Percentiles rank a stretch among this genome's conserved stretches.
phyloP scores from a whole-genome alignment of 2,113 vertebrate genomes.

The Murina feae region DNA sequence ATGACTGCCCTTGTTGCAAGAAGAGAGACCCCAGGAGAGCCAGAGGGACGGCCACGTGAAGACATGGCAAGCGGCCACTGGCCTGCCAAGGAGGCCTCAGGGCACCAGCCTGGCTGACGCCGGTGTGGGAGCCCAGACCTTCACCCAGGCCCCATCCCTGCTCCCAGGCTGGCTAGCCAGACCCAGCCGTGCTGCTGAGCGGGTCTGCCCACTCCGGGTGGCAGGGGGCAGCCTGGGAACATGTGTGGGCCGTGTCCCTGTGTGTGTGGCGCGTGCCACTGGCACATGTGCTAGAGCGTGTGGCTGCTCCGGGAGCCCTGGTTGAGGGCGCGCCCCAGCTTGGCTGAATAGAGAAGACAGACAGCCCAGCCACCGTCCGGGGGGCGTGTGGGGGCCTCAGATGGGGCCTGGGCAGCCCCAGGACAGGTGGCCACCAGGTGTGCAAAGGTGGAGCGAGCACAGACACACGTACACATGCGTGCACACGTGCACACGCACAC shows the following conservation, averaged over 20 bases:
- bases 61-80: not conserved
- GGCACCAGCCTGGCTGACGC: not conserved
- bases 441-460: not conserved
- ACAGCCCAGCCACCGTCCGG: not conserved
- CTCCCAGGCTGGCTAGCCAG: too few relatives aligned
- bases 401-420: not conserved
- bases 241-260: not conserved
- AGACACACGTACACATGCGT: rapidly evolving
- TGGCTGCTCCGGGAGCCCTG: not conserved
- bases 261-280: rapidly evolving
- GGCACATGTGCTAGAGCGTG: not conserved
- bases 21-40: not conserved
- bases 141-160: not conserved
- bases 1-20: not conserved
- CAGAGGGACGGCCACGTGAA: rapidly evolving
- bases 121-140: not conserved
- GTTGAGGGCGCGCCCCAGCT: not conserved
- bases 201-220: rapidly evolving
- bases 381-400: not conserved
- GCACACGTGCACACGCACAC: rapidly evolving
- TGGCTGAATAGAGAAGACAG: rapidly evolving
- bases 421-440: too few relatives aligned
- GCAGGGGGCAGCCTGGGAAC: not conserved
- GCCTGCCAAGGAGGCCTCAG: not conserved
- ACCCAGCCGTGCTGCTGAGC: not conserved